These are phyloP conservation scores for Atherix ibis DNA, from an alignment of 2,888 invertebrate genomes.

Conservation along the genomic window DNA sequence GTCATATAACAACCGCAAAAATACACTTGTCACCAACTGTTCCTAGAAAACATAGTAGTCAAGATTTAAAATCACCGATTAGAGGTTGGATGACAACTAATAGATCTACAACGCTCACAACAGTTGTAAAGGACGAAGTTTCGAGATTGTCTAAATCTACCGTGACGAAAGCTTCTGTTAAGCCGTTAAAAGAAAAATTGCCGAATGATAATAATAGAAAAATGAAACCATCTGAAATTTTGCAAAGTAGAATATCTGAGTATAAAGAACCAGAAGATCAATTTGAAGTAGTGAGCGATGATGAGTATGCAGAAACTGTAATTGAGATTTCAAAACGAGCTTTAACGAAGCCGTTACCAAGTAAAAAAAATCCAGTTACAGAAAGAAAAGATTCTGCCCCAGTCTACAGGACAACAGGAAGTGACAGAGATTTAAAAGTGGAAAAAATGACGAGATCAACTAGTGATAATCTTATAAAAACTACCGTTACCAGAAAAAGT, in stretches of 20 bases:
- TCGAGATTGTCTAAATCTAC: slow-evolving; percentile 1
- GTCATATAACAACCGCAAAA: slow-evolving; percentile 14
- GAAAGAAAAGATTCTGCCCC: slow-evolving; percentile 32
- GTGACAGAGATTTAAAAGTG: slow-evolving; percentile 34
- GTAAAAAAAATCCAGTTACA: slow-evolving; percentile 26
- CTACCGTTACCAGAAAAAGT: slow-evolving; percentile 25
- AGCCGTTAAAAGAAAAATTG: slow-evolving; percentile 1
- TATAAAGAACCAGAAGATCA: slow-evolving; percentile 2
- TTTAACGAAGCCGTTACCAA: slow-evolving; percentile 10
- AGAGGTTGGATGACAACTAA: slow-evolving; percentile 8
- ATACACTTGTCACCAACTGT: slow-evolving; percentile 13
- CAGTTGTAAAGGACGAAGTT: slow-evolving; percentile 5
- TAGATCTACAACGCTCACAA: slow-evolving; percentile 11
- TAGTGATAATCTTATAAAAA: slow-evolving; percentile 41
- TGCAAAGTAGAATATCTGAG: neutral
- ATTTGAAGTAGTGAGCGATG: slow-evolving; percentile 5
- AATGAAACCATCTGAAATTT: slow-evolving; percentile 1
- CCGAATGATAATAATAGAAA: neutral
- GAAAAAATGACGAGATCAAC: slow-evolving; percentile 38
- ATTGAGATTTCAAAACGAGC: slow-evolving; percentile 4
- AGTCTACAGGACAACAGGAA: slow-evolving; percentile 30
- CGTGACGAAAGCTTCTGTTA: neutral
- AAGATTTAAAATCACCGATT: slow-evolving; percentile 11
- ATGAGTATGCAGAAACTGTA: slow-evolving; percentile 5
- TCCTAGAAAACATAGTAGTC: slow-evolving; percentile 9